Conservation (phyloP, 2,797 vertebrate species). For the Paratrypauchen microcephalus region DNA sequence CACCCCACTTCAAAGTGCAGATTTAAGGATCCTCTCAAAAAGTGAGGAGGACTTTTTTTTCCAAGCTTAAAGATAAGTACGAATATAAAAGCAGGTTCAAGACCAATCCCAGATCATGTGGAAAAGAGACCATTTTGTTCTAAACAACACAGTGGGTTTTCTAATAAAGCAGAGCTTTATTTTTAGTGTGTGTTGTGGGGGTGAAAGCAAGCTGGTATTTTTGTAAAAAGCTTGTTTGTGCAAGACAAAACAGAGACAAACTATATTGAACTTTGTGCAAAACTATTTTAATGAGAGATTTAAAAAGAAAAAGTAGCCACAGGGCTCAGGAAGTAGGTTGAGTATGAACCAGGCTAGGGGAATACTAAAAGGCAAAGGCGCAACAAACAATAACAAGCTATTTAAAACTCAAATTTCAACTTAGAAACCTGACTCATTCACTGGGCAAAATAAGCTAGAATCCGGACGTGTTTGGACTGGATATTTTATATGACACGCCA, state of each 20-base stretch:
- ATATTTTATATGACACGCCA: too few relatives aligned
- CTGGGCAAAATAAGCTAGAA: too few relatives aligned
- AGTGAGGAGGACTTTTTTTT: conserved; percentile 28
- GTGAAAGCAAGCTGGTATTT: conserved; percentile 21
- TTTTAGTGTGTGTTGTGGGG: conserved; percentile 22
- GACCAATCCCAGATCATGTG: conserved; percentile 42
- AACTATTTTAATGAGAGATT: conserved; percentile 2
- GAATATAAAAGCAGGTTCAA: conserved; percentile 35
- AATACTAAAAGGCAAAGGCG: conserved; percentile 4
- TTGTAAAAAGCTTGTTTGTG: conserved; percentile 11
- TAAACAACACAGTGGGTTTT: conserved; percentile 38
- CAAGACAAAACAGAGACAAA: conserved; percentile 5
- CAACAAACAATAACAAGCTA: neutral
- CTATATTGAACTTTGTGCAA: conserved; percentile 8
- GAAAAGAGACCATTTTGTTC: conserved; percentile 25
- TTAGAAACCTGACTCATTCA: neutral
- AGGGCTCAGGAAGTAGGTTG: conserved; percentile 4
- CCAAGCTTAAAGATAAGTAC: conserved; percentile 32
- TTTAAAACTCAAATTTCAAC: neutral
- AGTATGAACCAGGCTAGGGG: neutral
- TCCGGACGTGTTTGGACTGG: too few relatives aligned
- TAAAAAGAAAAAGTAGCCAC: conserved; percentile 6
- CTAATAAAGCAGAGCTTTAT: conserved; percentile 18
- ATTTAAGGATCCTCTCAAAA: conserved; percentile 48
- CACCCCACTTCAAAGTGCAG: conserved; percentile 61